Percentiles rank a stretch among this genome's conserved stretches.
phyloP scores from a whole-genome alignment of 2,888 invertebrate genomes.

The Oxycera nigricornis region DNA sequence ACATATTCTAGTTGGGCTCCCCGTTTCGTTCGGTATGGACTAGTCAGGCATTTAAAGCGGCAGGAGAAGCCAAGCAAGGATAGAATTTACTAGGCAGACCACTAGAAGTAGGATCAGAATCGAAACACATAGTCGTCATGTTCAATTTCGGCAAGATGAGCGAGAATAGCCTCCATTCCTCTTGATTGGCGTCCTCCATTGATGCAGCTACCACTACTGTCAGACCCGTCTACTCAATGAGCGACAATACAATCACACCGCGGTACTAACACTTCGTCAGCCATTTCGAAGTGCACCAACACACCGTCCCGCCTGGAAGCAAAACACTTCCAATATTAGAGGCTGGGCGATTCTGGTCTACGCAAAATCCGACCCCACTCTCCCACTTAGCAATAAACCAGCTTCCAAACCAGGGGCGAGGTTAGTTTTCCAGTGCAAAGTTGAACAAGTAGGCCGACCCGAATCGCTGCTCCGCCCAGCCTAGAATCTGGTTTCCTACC shows the following conservation, averaged over 20 bases:
- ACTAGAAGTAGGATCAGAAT: slow-evolving; percentile 10
- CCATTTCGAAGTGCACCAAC: slow-evolving; percentile 50
- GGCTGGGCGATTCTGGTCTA: slow-evolving; percentile 3
- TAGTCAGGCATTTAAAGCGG: too few relatives aligned
- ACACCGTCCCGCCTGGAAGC: too few relatives aligned
- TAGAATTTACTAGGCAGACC: neutral
- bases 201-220: slow-evolving; percentile 46
- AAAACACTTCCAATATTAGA: too few relatives aligned
- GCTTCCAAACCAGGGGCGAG: neutral
- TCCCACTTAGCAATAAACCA: neutral
- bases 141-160: neutral
- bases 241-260: neutral
- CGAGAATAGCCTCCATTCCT: slow-evolving; percentile 24
- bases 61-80: too few relatives aligned
- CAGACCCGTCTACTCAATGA: neutral
- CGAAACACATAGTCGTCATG: slow-evolving; percentile 18
- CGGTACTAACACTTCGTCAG: slow-evolving; percentile 45
- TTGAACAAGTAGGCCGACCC: slow-evolving; percentile 29
- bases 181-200: slow-evolving; percentile 61
- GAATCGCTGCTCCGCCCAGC: neutral
- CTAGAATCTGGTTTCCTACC: slow-evolving; percentile 32
- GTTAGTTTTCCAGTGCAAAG: slow-evolving; percentile 3
- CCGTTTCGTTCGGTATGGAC: slow-evolving; percentile 1
- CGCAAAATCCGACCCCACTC: neutral
- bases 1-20: slow-evolving; percentile 47